phyloP scores from a whole-genome alignment of 1,140 invertebrate species.

The Neodiprion lecontei region DNA sequence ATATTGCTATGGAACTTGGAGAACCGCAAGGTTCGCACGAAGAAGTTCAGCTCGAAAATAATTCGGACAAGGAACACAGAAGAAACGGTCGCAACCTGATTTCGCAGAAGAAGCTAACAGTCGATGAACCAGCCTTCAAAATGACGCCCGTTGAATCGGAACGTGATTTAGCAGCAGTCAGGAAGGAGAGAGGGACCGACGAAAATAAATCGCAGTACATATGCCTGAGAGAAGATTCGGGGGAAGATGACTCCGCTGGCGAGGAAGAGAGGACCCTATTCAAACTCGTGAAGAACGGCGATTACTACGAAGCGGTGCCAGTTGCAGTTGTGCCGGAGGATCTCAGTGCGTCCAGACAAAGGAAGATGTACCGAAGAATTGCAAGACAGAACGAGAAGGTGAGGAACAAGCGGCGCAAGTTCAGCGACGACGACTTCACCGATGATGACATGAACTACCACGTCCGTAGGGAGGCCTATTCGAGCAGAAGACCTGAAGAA shows the following conservation, averaged over 20 bases:
- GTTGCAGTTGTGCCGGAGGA: not conserved
- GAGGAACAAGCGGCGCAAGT: constrained; percentile 17
- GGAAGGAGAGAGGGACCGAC: not conserved
- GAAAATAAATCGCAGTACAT: constrained; percentile 10
- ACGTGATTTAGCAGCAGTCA: not conserved
- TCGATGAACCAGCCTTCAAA: not conserved
- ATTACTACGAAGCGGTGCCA: constrained; percentile 4
- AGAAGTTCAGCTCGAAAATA: not conserved
- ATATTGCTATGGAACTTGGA: not conserved
- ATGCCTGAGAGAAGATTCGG: constrained; percentile 16
- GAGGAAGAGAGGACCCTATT: constrained; percentile 4
- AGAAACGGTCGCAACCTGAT: not conserved
- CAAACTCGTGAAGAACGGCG: not conserved
- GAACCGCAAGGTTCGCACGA: no score
- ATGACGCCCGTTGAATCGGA: not conserved
- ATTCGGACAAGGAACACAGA: not conserved
- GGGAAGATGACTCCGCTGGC: not conserved
- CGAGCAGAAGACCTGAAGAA: not conserved
- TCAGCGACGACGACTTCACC: not conserved
- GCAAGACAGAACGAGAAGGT: not conserved
- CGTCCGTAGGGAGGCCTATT: not conserved
- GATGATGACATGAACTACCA: not conserved
- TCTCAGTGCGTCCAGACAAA: not conserved
- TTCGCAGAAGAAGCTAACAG: not conserved
- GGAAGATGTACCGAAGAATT: constrained; percentile 1